Percentiles rank a stretch among this genome's conserved stretches.
Conservation (phyloP, 2,888 invertebrate species). For the Lissonota sp. region DNA sequence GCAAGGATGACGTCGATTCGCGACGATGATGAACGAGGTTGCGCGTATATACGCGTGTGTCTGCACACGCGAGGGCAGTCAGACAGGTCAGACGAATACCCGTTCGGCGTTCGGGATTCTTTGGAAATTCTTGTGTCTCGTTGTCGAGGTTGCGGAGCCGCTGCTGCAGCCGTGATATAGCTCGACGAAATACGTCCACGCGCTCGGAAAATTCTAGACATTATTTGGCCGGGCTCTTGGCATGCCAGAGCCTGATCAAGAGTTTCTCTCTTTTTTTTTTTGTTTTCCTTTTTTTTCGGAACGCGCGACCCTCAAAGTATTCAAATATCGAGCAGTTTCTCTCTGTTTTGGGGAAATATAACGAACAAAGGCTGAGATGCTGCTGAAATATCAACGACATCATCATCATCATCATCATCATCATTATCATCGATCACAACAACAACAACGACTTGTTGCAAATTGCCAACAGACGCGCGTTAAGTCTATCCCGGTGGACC, state of each 20-base stretch:
- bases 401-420: constrained; percentile 3
- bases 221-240: constrained; percentile 41
- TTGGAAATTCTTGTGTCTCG: constrained; percentile 12
- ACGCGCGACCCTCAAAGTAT: constrained; percentile 10
- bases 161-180: constrained; percentile 1
- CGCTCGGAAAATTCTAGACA: constrained; percentile 27
- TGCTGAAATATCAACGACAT: constrained; percentile 5
- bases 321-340: constrained; percentile 3
- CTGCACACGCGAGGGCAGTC: background rate
- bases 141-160: constrained; percentile 23
- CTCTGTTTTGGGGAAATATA: constrained; percentile 7
- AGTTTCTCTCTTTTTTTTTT: background rate
- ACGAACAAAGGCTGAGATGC: background rate
- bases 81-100: constrained; percentile 18
- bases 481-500: constrained; percentile 38
- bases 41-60: background rate
- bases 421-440: background rate
- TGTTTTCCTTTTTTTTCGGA: background rate
- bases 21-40: background rate
- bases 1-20: background rate
- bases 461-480: constrained; percentile 3
- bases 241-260: background rate
- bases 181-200: constrained; percentile 4
- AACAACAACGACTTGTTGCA: background rate
- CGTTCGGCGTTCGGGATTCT: constrained; percentile 20